phyloP scores from a whole-genome alignment of 2,888 invertebrate species.

The Epinotia nisella region DNA sequence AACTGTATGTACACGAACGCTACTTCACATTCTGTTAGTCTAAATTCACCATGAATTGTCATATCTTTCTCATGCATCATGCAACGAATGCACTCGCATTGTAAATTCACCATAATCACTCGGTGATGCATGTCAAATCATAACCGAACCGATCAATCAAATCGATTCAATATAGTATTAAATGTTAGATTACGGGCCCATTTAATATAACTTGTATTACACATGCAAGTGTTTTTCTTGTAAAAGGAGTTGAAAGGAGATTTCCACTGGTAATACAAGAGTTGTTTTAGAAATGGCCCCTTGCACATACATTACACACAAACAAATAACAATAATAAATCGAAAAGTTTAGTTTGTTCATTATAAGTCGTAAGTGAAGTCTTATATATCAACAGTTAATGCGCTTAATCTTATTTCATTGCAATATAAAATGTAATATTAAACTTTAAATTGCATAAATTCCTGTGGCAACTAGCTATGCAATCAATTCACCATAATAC shows the following conservation, averaged over 20 bases:
- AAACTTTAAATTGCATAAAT: neutral
- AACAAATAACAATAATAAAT: neutral
- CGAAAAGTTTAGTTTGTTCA: neutral
- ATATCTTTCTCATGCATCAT: neutral
- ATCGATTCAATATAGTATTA: neutral
- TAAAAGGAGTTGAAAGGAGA: neutral
- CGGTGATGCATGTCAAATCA: neutral
- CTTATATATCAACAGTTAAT: neutral
- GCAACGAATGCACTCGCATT: neutral
- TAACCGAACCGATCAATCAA: neutral
- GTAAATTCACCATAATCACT: neutral
- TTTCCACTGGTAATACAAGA: too few relatives aligned
- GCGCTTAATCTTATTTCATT: constrained; percentile 2
- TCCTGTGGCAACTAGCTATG: neutral
- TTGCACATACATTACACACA: too few relatives aligned
- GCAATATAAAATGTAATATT: neutral
- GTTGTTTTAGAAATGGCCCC: too few relatives aligned
- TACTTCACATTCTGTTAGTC: neutral
- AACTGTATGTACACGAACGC: neutral
- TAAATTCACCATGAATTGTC: neutral
- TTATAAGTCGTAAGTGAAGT: neutral
- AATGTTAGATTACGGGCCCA: neutral
- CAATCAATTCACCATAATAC: constrained; percentile 4
- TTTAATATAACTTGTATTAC: neutral
- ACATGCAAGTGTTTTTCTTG: neutral